These are phyloP conservation scores for Nixonia krombeini DNA, from an alignment of 1,140 invertebrate genomes.

Conservation along the genomic window DNA sequence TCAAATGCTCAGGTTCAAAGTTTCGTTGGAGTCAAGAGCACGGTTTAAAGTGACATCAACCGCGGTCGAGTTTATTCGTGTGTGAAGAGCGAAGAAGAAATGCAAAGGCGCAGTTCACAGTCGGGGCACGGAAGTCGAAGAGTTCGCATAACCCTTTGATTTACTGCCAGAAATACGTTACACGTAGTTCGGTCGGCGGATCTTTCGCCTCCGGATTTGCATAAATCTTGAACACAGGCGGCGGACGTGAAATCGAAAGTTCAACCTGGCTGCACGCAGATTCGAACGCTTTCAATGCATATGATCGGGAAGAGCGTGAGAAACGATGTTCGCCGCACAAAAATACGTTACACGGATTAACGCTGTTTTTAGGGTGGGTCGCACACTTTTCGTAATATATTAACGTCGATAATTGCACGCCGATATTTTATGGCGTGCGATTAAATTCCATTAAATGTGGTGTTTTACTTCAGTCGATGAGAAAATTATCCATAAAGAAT, in stretches of 20 bases:
- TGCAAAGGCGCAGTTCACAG: neutral
- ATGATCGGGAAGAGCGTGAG: conserved; percentile 39
- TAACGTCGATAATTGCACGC: too few relatives aligned
- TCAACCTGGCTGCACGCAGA: conserved; percentile 37
- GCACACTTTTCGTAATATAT: neutral
- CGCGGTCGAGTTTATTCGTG: neutral
- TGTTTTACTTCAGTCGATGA: too few relatives aligned
- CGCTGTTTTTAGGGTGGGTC: neutral
- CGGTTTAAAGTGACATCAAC: neutral
- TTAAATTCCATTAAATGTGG: too few relatives aligned
- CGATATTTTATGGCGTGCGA: too few relatives aligned
- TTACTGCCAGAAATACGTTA: conserved; percentile 59
- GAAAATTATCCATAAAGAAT: too few relatives aligned
- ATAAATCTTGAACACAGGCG: conserved; percentile 59
- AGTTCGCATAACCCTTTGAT: conserved; percentile 59
- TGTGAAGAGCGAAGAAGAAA: neutral
- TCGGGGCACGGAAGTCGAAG: conserved; percentile 48
- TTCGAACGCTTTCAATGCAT: conserved; percentile 17
- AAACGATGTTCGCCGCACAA: conserved; percentile 6
- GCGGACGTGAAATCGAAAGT: conserved; percentile 64
- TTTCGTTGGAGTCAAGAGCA: neutral
- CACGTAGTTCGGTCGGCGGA: conserved; percentile 35
- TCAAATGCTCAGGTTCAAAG: too few relatives aligned
- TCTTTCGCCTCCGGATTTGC: conserved; percentile 54
- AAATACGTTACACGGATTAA: conserved; percentile 6